Evolutionary conservation across 1,140 invertebrate species (phyloP).

Genomic region (Drosophila oshimai): DNA sequence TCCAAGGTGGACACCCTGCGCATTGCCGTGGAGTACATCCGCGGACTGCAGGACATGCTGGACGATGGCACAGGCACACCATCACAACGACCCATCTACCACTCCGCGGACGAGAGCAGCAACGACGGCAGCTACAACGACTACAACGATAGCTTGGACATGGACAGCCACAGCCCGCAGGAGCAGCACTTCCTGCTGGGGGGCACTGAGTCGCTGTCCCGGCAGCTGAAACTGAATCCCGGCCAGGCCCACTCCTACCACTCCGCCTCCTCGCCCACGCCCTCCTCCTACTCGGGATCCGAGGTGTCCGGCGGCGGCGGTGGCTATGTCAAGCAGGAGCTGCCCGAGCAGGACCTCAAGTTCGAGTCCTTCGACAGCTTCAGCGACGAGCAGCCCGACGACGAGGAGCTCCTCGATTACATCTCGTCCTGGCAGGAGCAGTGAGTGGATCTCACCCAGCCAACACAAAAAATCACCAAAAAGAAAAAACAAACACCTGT

Average conservation of each 20-base stretch:
- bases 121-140: slow-evolving; percentile 61
- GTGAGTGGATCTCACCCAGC: slow-evolving; percentile 59
- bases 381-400: slow-evolving; percentile 92
- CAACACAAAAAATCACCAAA: slow-evolving; percentile 3
- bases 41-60: slow-evolving; percentile 92
- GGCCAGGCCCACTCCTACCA: slow-evolving; percentile 51
- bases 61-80: slow-evolving; percentile 84
- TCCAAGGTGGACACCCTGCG: slow-evolving; percentile 97
- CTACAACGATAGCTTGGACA: slow-evolving; percentile 77
- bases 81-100: not conserved
- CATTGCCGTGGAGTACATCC: slow-evolving; percentile 97
- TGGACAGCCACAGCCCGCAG: slow-evolving; percentile 83
- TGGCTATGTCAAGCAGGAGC: slow-evolving; percentile 66
- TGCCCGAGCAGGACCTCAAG: slow-evolving; percentile 77
- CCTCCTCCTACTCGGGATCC: slow-evolving; percentile 88
- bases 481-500: slow-evolving; percentile 30
- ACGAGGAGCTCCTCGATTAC: slow-evolving; percentile 94
- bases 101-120: slow-evolving; percentile 68
- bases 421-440: slow-evolving; percentile 93
- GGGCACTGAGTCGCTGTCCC: no score
- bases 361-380: slow-evolving; percentile 90
- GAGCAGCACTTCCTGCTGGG: slow-evolving; percentile 26
- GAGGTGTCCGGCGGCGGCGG: slow-evolving; percentile 72
- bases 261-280: slow-evolving; percentile 91
- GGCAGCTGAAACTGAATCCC: no score